A percentile compares a stretch with the other conserved stretches of the same genome.
Conservation (phyloP, 1,140 invertebrate genomes). For the Drosophila ercepeae region DNA sequence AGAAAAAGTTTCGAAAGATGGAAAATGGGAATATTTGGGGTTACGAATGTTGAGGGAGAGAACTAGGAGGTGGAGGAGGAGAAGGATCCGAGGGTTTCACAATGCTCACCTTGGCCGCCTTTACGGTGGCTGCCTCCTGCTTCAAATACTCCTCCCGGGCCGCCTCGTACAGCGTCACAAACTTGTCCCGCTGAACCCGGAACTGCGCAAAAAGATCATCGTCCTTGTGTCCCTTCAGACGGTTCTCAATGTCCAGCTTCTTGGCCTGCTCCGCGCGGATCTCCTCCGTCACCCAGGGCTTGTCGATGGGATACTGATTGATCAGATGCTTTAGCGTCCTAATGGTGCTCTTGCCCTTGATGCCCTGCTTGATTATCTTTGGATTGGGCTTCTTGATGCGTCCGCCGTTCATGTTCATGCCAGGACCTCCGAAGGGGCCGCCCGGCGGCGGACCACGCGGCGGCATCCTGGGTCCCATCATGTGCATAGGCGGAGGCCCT, state of each 20-base stretch:
- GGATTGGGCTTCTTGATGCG: slow-evolving; percentile 73
- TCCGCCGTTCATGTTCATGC: slow-evolving; percentile 52
- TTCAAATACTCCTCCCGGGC: slow-evolving; percentile 73
- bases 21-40: neutral
- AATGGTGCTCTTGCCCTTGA: slow-evolving; percentile 77
- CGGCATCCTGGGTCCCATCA: slow-evolving; percentile 63
- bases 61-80: neutral
- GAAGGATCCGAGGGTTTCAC: slow-evolving; percentile 5
- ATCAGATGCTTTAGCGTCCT: slow-evolving; percentile 80
- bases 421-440: slow-evolving; percentile 24
- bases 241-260: slow-evolving; percentile 80
- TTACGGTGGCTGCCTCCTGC: slow-evolving; percentile 73
- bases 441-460: slow-evolving; percentile 48
- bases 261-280: slow-evolving; percentile 69
- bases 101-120: slow-evolving; percentile 73
- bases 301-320: slow-evolving; percentile 82
- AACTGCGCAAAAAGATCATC: slow-evolving; percentile 82
- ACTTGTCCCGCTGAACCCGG: slow-evolving; percentile 81
- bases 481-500: slow-evolving; percentile 62
- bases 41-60: neutral
- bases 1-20: neutral
- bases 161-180: slow-evolving; percentile 74
- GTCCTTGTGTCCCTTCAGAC: slow-evolving; percentile 81
- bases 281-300: slow-evolving; percentile 81
- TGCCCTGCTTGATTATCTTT: slow-evolving; percentile 67